phyloP scores from a whole-genome alignment of 2,797 vertebrate genomes.

The Rhynchonycteris naso region DNA sequence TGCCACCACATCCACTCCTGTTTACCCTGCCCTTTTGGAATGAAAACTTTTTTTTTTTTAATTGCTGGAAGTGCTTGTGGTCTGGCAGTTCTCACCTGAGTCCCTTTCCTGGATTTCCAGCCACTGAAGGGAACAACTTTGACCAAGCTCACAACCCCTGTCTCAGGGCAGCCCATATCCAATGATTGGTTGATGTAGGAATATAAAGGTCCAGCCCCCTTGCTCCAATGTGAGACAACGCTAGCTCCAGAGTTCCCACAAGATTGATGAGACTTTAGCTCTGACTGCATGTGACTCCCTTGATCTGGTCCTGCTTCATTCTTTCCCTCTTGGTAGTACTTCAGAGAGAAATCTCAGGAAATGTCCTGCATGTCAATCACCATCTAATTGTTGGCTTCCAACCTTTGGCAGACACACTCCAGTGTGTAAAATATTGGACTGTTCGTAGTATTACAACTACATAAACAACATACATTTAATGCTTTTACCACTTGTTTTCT shows the following conservation, averaged over 20 bases:
- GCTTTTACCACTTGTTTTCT: neutral
- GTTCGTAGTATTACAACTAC: neutral
- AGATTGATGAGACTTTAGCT: neutral
- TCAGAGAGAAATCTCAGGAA: neutral
- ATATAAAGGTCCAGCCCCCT: too few relatives aligned
- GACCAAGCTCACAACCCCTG: neutral
- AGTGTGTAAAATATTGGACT: neutral
- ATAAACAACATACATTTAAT: neutral
- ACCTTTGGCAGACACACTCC: neutral
- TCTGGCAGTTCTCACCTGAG: neutral
- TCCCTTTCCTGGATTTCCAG: fast-evolving
- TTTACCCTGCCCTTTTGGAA: too few relatives aligned
- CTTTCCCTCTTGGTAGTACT: neutral
- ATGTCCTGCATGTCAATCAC: neutral
- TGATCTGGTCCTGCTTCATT: neutral
- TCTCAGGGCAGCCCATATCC: fast-evolving
- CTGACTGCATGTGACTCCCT: too few relatives aligned
- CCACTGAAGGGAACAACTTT: neutral
- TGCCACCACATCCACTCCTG: neutral
- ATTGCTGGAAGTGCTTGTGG: neutral
- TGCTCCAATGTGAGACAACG: neutral
- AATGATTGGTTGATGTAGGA: neutral
- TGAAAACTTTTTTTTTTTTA: neutral
- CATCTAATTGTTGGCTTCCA: neutral
- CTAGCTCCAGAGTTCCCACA: too few relatives aligned